Conservation (phyloP, 2,113 vertebrate genomes). For the Myotis brandtii region DNA sequence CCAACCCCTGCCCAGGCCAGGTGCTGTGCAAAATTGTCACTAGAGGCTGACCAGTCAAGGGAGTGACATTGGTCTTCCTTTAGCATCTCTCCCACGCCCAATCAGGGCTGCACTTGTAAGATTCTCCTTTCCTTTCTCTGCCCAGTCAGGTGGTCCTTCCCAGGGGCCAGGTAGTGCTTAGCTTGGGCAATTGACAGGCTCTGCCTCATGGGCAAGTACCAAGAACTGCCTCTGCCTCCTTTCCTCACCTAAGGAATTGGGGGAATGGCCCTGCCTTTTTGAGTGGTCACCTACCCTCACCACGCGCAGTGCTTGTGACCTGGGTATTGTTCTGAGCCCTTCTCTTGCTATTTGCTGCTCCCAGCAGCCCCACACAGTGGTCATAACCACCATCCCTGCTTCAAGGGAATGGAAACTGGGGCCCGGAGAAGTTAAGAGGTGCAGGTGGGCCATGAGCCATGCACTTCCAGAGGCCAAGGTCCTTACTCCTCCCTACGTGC, state of each 20-base stretch:
- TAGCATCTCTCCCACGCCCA: not conserved
- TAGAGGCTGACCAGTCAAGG: not conserved
- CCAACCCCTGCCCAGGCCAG: not conserved
- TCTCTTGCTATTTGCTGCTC: too few relatives aligned
- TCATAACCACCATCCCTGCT: too few relatives aligned
- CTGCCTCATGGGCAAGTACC: not conserved
- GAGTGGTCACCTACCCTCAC: not conserved
- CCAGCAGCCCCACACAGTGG: not conserved
- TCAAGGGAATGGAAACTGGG: not conserved
- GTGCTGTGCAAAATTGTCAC: not conserved
- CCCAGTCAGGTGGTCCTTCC: not conserved
- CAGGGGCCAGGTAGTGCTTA: too few relatives aligned
- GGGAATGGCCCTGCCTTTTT: not conserved
- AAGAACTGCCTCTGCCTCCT: not conserved
- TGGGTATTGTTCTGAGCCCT: not conserved
- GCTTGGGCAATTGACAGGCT: not conserved
- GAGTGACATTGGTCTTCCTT: not conserved
- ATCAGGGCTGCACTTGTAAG: not conserved
- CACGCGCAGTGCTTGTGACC: too few relatives aligned
- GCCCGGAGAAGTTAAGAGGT: not conserved
- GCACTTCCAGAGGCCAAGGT: not conserved
- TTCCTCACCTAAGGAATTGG: too few relatives aligned
- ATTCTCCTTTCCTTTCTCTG: not conserved
- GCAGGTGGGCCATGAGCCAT: not conserved
- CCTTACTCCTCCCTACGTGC: not conserved